Evolutionary conservation across 2,888 invertebrate species (phyloP).

Genomic region (Trypoxylon attenuatum): DNA sequence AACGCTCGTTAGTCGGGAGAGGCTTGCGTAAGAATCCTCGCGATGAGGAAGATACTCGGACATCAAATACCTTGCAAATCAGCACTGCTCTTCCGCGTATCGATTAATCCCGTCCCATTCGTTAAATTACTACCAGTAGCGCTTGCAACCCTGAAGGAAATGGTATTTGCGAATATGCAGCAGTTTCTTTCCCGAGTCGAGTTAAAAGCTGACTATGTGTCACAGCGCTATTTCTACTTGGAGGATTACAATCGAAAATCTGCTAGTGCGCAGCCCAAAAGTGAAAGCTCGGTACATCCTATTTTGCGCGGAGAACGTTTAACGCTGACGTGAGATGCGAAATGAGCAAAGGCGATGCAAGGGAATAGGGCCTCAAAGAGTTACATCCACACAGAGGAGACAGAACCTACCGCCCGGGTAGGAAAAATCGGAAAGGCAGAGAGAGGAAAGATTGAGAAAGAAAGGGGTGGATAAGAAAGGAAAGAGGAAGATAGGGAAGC

Average conservation of each 20-base stretch:
- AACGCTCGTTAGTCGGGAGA: constrained; percentile 33
- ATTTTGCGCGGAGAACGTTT: constrained; percentile 37
- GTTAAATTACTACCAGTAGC: no score
- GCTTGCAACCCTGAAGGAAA: no score
- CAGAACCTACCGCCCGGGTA: constrained; percentile 16
- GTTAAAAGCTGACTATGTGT: no score
- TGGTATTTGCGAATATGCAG: constrained; percentile 36
- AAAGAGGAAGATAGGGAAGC: background rate
- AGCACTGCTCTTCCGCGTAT: constrained; percentile 29
- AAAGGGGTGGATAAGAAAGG: background rate
- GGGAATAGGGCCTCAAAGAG: constrained; percentile 41
- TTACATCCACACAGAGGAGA: constrained; percentile 37
- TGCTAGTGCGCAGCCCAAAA: no score
- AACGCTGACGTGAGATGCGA: constrained; percentile 45
- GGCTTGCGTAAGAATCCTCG: constrained; percentile 39
- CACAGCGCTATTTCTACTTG: no score
- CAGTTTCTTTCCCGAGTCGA: constrained; percentile 20
- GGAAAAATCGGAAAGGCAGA: constrained; percentile 9
- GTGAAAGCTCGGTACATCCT: no score
- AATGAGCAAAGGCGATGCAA: constrained; percentile 46
- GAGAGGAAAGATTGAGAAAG: background rate
- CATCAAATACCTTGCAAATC: constrained; percentile 34
- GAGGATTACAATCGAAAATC: no score
- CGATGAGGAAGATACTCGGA: constrained; percentile 32
- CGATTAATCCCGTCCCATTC: constrained; percentile 39